Percentiles rank a stretch among this genome's conserved stretches.
Conservation (phyloP, 2,888 invertebrate genomes). For the Theodoxus fluviatilis region DNA sequence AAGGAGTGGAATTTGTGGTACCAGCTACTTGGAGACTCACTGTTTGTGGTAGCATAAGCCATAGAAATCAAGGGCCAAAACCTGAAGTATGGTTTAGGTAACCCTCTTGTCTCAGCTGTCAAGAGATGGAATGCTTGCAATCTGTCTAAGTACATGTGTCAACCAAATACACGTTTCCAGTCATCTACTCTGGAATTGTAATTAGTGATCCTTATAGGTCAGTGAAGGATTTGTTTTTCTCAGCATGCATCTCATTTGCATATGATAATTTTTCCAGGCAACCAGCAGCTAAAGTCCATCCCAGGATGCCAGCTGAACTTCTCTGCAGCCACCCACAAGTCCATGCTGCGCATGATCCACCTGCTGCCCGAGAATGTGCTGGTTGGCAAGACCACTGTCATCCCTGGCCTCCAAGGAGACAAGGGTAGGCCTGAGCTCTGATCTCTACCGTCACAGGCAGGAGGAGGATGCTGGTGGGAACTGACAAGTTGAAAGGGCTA, state of each 20-base stretch:
- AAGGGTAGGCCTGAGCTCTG: conserved; percentile 33
- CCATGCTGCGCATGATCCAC: conserved; percentile 49
- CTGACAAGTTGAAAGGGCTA: conserved; percentile 15
- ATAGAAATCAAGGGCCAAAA: too few relatives aligned
- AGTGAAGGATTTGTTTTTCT: background rate
- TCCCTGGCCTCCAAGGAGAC: conserved; percentile 57
- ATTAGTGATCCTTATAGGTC: background rate
- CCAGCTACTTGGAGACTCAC: too few relatives aligned
- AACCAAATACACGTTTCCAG: background rate
- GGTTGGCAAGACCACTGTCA: conserved; percentile 54
- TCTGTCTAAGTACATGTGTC: background rate
- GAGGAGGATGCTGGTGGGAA: background rate
- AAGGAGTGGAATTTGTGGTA: too few relatives aligned
- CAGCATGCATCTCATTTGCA: background rate
- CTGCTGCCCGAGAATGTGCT: conserved; percentile 62
- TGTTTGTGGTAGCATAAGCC: too few relatives aligned
- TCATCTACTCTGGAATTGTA: background rate
- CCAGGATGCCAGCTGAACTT: conserved; percentile 51
- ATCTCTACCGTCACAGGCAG: background rate
- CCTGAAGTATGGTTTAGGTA: too few relatives aligned
- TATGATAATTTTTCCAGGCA: conserved; percentile 32
- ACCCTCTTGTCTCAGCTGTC: too few relatives aligned
- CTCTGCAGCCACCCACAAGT: conserved; percentile 53
- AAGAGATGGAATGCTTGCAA: too few relatives aligned
- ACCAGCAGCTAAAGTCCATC: conserved; percentile 43